Evolutionary conservation across 1,140 invertebrate species (phyloP).

Genomic region (Drosophila bocki): DNA sequence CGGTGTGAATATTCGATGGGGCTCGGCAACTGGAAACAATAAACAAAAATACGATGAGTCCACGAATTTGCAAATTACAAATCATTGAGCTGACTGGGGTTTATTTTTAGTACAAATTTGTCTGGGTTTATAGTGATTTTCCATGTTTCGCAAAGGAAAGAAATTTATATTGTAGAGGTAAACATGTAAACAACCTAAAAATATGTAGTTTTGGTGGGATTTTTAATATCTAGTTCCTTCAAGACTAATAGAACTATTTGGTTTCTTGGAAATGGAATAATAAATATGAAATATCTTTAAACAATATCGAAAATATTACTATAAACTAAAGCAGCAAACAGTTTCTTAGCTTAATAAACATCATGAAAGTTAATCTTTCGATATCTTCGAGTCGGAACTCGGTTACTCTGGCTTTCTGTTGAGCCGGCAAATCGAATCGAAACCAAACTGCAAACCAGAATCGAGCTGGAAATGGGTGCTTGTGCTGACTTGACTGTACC

Average conservation of each 20-base stretch:
- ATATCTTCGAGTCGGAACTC: background rate
- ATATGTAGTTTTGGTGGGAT: background rate
- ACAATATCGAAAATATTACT: too few species aligned
- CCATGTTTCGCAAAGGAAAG: too few species aligned
- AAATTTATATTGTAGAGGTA: background rate
- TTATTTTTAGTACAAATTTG: background rate
- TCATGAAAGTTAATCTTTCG: too few species aligned
- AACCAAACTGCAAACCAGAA: conserved; percentile 1
- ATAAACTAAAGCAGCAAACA: too few species aligned
- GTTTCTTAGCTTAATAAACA: too few species aligned
- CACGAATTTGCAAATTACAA: conserved; percentile 35
- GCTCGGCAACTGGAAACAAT: conserved; percentile 18
- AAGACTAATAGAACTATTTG: background rate
- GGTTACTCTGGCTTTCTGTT: conserved; percentile 3
- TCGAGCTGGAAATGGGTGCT: conserved; percentile 28
- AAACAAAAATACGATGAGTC: conserved; percentile 40
- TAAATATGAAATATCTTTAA: background rate
- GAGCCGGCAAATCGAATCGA: conserved; percentile 14
- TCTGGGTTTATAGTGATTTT: conserved; percentile 16
- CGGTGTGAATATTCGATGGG: background rate
- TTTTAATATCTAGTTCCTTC: background rate
- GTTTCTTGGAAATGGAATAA: background rate
- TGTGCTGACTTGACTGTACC: conserved; percentile 40
- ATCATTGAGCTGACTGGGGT: conserved; percentile 7
- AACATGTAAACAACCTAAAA: conserved; percentile 6